A percentile compares a stretch with the other conserved stretches of the same genome.
Conservation (phyloP, 2,797 vertebrate genomes). For the Tauraco hartlaubi region DNA sequence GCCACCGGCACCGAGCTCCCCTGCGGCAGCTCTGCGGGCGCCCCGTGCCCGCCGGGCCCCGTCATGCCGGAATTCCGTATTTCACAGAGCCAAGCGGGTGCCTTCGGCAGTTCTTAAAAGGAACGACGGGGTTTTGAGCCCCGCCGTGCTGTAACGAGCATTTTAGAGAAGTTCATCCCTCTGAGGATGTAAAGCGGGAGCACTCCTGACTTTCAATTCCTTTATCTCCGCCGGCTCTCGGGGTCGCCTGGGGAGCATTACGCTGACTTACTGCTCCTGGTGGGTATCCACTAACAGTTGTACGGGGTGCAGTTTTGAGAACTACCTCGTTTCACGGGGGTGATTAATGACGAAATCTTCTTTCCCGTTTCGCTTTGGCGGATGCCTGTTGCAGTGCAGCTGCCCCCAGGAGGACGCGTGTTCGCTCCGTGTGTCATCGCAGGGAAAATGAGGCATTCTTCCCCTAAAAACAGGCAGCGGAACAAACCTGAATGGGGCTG, state of each 20-base stretch:
- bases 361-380: not conserved
- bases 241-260: not conserved
- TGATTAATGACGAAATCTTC: conserved; percentile 8
- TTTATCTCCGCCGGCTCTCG: not conserved
- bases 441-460: not conserved
- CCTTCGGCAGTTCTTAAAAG: not conserved
- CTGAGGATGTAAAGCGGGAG: not conserved
- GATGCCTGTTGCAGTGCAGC: conserved; percentile 24
- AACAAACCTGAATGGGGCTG: not conserved
- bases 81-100: fast-evolving
- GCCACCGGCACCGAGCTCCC: fast-evolving
- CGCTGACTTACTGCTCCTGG: not conserved
- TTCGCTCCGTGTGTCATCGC: not conserved
- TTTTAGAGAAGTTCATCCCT: not conserved
- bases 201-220: not conserved
- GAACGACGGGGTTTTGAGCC: not conserved
- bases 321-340: not conserved
- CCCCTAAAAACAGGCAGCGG: not conserved
- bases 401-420: not conserved
- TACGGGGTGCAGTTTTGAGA: not conserved
- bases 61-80: not conserved
- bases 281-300: not conserved
- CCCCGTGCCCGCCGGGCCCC: fast-evolving
- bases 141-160: fast-evolving
- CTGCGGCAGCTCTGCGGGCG: fast-evolving